Evolutionary conservation across 2,888 invertebrate genomes (phyloP).

Genomic region (Steromphala cineraria): DNA sequence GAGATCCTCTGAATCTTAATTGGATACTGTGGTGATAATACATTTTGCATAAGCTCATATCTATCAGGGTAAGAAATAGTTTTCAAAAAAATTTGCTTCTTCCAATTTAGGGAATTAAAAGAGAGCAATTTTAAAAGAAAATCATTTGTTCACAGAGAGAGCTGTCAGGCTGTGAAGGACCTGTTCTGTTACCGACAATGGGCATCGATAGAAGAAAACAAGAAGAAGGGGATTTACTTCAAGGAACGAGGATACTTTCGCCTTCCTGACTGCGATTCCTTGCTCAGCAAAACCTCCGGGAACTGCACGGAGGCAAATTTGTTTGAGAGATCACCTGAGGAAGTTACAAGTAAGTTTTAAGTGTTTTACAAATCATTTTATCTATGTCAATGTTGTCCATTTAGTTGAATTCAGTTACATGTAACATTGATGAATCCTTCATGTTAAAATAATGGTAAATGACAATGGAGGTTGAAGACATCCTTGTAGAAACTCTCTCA

Average conservation of each 20-base stretch:
- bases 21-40: too few relatives aligned
- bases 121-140: not conserved
- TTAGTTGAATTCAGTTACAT: too few relatives aligned
- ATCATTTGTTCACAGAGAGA: slow-evolving; percentile 80
- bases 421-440: too few relatives aligned
- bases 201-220: slow-evolving; percentile 92
- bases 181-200: slow-evolving; percentile 95
- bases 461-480: too few relatives aligned
- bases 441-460: too few relatives aligned
- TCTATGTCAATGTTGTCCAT: too few relatives aligned
- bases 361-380: too few relatives aligned
- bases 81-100: too few relatives aligned
- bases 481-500: too few relatives aligned
- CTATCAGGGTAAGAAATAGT: too few relatives aligned
- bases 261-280: slow-evolving; percentile 88
- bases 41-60: too few relatives aligned
- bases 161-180: slow-evolving; percentile 92
- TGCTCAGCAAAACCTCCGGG: slow-evolving; percentile 84
- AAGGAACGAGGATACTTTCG: slow-evolving; percentile 90
- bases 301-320: slow-evolving; percentile 90
- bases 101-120: not conserved
- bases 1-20: too few relatives aligned
- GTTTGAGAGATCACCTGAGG: slow-evolving; percentile 86
- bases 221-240: slow-evolving; percentile 84
- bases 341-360: slow-evolving; percentile 84